Conservation (phyloP, 2,113 vertebrate species). For the Peromyscus polionotus region DNA sequence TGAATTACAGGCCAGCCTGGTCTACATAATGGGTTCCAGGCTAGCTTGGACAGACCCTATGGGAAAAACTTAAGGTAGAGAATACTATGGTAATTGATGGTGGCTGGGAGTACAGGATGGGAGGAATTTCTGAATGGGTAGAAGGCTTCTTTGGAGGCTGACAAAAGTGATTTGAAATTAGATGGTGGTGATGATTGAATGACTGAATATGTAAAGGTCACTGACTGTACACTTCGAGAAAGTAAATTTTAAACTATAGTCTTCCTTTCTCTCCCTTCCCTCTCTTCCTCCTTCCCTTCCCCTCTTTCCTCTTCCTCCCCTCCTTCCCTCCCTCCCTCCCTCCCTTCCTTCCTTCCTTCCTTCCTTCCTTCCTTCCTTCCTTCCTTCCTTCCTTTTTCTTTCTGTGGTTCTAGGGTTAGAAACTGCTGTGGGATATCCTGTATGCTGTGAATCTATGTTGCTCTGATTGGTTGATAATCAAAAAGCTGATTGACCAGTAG, state of each 20-base stretch:
- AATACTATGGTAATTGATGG: not conserved
- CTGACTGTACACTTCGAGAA: not conserved
- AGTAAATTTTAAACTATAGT: not conserved
- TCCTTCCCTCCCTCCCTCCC: fast-evolving
- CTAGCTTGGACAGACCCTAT: not conserved
- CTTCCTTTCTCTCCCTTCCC: not conserved
- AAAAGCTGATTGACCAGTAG: no score
- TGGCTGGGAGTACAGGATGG: not conserved
- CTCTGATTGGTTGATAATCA: no score
- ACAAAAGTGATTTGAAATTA: not conserved
- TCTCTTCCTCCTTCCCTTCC: fast-evolving
- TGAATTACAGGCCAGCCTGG: not conserved
- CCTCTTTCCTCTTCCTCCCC: fast-evolving
- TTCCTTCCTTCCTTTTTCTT: no score
- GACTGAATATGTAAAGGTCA: not conserved
- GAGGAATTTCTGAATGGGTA: not conserved
- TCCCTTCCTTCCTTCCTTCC: fast-evolving
- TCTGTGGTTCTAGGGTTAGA: no score
- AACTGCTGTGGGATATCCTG: no score
- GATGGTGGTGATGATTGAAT: not conserved
- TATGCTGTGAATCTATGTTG: no score
- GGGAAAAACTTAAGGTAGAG: not conserved
- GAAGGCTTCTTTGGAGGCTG: not conserved
- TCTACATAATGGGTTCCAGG: not conserved
- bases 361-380: not conserved